Evolutionary conservation across 2,888 invertebrate species (phyloP).

Genomic region (Netelia virgata): DNA sequence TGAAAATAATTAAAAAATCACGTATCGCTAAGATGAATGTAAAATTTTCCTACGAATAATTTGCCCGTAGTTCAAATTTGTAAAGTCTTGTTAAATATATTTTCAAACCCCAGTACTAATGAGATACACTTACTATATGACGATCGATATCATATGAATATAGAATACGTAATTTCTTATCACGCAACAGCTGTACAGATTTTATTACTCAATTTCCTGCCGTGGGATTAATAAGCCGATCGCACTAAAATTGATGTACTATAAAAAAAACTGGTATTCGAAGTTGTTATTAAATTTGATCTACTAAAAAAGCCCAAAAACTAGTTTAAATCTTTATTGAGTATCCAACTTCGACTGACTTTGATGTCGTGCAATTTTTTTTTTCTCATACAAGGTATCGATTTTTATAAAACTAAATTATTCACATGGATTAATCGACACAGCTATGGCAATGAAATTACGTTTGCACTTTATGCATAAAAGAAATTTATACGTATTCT

Average conservation of each 20-base stretch:
- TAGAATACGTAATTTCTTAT: not conserved
- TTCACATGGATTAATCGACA: not conserved
- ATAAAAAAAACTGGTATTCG: not conserved
- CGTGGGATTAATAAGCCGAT: not conserved
- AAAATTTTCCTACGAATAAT: constrained; percentile 9
- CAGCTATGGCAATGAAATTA: not conserved
- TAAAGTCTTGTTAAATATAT: constrained; percentile 40
- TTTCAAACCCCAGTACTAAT: constrained; percentile 25
- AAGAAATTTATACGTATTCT: not conserved
- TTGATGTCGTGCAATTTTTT: too few relatives aligned
- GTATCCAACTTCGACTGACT: too few relatives aligned
- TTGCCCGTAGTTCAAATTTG: constrained; percentile 28
- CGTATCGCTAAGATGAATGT: constrained; percentile 4
- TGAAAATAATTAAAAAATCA: not conserved
- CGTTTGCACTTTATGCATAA: not conserved
- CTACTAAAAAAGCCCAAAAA: too few relatives aligned
- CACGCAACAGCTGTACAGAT: not conserved
- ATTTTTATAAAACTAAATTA: too few relatives aligned
- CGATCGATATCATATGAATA: not conserved
- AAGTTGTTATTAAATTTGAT: too few relatives aligned
- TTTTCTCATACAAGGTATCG: too few relatives aligned
- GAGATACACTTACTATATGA: not conserved
- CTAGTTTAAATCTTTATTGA: too few relatives aligned
- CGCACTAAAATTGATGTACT: not conserved
- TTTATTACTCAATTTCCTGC: not conserved